A percentile compares a stretch with the other conserved stretches of the same genome.
These are phyloP conservation scores for Lordiphosa stackelbergi DNA, from an alignment of 1,140 invertebrate species.

Conservation along the genomic window DNA sequence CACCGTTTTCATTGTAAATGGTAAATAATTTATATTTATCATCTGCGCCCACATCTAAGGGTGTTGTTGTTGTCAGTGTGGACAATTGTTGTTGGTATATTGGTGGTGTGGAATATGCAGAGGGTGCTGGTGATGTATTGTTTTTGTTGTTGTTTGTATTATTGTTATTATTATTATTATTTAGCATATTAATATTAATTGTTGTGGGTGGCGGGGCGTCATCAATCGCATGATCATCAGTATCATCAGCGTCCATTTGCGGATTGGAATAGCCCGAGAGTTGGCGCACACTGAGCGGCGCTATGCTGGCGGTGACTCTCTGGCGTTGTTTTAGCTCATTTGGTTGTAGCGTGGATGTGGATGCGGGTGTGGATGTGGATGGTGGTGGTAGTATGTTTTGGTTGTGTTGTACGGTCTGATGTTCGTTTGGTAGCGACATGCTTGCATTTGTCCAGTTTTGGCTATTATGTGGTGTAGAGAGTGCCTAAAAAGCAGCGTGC, in stretches of 20 bases:
- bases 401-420: constrained; percentile 43
- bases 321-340: constrained; percentile 63
- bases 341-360: constrained; percentile 31
- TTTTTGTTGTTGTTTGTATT: constrained; percentile 37
- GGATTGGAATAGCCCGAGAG: constrained; percentile 50
- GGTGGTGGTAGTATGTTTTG: constrained; percentile 21
- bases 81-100: constrained; percentile 66
- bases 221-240: neutral
- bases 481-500: constrained; percentile 20
- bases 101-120: constrained; percentile 61
- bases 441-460: constrained; percentile 52
- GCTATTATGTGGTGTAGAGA: constrained; percentile 22
- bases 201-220: constrained; percentile 52
- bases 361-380: constrained; percentile 12
- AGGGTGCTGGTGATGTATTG: constrained; percentile 63
- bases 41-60: constrained; percentile 61
- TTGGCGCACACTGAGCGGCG: constrained; percentile 60
- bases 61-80: constrained; percentile 67
- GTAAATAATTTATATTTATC: constrained; percentile 77
- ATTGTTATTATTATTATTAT: constrained; percentile 36
- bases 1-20: constrained; percentile 77
- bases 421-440: constrained; percentile 63
- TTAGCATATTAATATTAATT: constrained; percentile 45
- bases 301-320: constrained; percentile 22
- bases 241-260: constrained; percentile 25